Base-by-base conservation (phyloP, 2,888 invertebrate species). In the Lutraria lutraria region DNA sequence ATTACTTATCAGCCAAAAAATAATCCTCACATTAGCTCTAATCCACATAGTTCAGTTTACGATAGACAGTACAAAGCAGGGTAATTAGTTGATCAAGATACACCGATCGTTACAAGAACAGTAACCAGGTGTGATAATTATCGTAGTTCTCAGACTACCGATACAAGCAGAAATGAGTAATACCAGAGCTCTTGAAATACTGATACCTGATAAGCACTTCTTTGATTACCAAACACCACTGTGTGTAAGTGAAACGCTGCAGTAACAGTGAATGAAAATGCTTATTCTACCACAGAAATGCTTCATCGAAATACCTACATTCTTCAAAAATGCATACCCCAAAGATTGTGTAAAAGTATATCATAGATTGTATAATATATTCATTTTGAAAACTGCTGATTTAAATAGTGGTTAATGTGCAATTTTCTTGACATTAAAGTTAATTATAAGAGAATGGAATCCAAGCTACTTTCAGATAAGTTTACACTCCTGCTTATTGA, bases 1-100 rank as follows among this genome's bases (percentile, higher is more conserved):
- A 63, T 63, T 63, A 63, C 12, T 21, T 25, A n/a, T 68, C n/a
- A 68, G 63, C 63, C 63, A 25, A 68, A 68, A n/a, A 68, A 13
- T 68, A 68, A 68, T 25, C 63, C 8, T 25, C 0, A 68, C 13
- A 68, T 68, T 68, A 68, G n/a, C 63, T 68, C 25, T 25, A 68
- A 68, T 68, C 63, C 63, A 68, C 63, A n/a, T 68, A 8, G 63
- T 68, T 25, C 25, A 68, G 63, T 68, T 68, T 25, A 68, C 12
- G 25, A 12, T 25, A n/a, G n/a, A 25, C n/a, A 10, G 25, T 68
- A 68, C 63, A 25, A 68, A 68, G 63, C 63, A 8, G n/a, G 25
- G 25, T 68, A 68, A 68, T 68, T 68, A 68, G 63, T 68, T 68
- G n/a, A 68, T n/a, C 25, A 68, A 68, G 63, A 68, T 68, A 68